phyloP scores from a whole-genome alignment of 2,113 vertebrate species.

The Trinectes maculatus region DNA sequence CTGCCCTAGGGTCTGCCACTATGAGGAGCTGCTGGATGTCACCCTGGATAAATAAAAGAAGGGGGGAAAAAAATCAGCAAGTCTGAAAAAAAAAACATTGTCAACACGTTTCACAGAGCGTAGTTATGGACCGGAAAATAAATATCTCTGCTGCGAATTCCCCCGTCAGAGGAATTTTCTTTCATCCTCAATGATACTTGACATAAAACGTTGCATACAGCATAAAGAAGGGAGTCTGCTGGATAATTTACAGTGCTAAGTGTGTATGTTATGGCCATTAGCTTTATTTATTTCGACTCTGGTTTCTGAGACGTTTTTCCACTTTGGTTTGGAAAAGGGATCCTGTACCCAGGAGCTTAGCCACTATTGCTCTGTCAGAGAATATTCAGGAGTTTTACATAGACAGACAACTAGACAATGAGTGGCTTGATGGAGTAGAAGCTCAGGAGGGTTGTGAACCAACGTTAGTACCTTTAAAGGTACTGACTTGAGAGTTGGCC shows the following conservation, averaged over 20 bases:
- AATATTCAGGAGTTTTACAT: too few species aligned
- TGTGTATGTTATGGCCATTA: slow-evolving; percentile 16
- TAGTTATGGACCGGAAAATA: not conserved
- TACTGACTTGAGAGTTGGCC: too few species aligned
- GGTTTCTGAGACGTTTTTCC: slow-evolving; percentile 18
- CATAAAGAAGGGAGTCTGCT: not conserved
- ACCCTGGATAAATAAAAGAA: slow-evolving; percentile 80
- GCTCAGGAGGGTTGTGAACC: not conserved
- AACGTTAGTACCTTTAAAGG: not conserved
- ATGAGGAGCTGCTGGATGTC: slow-evolving; percentile 98
- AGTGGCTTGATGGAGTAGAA: slow-evolving; percentile 4
- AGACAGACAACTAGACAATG: too few species aligned
- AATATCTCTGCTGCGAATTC: not conserved
- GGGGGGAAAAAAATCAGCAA: not conserved
- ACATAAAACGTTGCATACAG: not conserved
- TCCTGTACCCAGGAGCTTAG: slow-evolving; percentile 9
- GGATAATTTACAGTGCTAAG: slow-evolving; percentile 16
- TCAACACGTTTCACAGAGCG: slow-evolving; percentile 20
- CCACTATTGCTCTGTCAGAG: slow-evolving; percentile 22
- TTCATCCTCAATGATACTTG: not conserved
- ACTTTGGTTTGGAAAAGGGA: slow-evolving; percentile 31
- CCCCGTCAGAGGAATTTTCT: not conserved
- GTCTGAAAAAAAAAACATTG: slow-evolving; percentile 18
- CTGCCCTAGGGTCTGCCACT: slow-evolving; percentile 90
- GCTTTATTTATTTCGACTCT: slow-evolving; percentile 18